Evolutionary conservation across 2,113 vertebrate species (phyloP).

Genomic region (Takifugu flavidus): DNA sequence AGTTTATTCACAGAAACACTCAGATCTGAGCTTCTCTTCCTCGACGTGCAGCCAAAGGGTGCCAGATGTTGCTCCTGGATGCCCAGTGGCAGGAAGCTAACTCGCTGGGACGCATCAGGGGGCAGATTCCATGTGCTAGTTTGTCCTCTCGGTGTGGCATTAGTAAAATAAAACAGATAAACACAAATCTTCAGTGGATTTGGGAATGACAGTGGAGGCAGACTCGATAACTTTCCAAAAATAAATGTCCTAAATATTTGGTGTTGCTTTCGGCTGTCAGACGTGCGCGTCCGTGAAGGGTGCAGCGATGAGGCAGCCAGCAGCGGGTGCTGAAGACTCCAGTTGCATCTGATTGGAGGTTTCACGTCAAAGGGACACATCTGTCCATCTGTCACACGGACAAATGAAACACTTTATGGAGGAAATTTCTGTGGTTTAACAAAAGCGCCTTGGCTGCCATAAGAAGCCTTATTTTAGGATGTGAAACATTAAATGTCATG

Average conservation of each 20-base stretch:
- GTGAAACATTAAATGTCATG: too few relatives aligned
- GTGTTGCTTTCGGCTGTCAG: not conserved
- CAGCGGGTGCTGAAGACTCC: not conserved
- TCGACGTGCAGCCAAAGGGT: conserved; percentile 32
- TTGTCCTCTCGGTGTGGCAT: conserved; percentile 3
- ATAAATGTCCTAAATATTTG: not conserved
- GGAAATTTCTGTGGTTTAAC: too few relatives aligned
- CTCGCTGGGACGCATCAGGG: conserved; percentile 18
- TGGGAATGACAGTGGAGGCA: not conserved
- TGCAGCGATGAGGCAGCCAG: not conserved
- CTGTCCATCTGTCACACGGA: not conserved
- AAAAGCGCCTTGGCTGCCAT: too few relatives aligned
- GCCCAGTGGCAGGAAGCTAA: conserved; percentile 14
- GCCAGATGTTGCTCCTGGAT: conserved; percentile 47
- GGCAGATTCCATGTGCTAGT: conserved; percentile 20
- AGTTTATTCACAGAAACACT: too few relatives aligned
- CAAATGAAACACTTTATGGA: too few relatives aligned
- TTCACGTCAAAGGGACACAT: conserved; percentile 28
- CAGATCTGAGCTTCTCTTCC: conserved; percentile 22
- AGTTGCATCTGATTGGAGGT: conserved; percentile 19
- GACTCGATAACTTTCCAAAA: too few relatives aligned
- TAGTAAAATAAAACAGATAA: too few relatives aligned
- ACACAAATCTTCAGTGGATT: too few relatives aligned
- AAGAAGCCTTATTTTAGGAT: too few relatives aligned
- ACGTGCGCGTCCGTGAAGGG: not conserved